Evolutionary conservation across 2,797 vertebrate genomes (phyloP).

Genomic region (Sebastes vulpes): DNA sequence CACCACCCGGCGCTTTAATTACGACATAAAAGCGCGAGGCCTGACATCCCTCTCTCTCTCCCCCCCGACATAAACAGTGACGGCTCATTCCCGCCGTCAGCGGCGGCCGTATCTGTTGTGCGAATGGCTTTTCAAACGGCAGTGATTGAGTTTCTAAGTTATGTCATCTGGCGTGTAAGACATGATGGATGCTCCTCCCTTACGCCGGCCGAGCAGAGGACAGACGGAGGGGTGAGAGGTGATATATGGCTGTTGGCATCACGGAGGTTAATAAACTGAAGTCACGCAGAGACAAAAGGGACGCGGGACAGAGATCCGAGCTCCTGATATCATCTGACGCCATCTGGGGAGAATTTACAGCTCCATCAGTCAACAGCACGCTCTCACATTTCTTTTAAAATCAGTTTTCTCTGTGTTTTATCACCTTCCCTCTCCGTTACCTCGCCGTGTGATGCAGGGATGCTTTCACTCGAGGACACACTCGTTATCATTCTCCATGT

Average conservation of each 20-base stretch:
- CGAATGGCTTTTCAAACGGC: conserved; percentile 29
- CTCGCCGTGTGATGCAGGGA: neutral
- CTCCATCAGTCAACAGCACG: neutral
- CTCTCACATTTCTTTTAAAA: neutral
- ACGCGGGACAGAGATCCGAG: neutral
- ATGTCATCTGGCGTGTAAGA: conserved; percentile 32
- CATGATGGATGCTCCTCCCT: conserved; percentile 40
- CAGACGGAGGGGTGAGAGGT: neutral
- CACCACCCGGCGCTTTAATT: conserved; percentile 34
- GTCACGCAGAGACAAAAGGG: conserved; percentile 2
- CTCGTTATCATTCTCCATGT: neutral
- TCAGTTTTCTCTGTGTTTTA: neutral
- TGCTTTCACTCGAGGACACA: neutral
- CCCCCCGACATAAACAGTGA: neutral
- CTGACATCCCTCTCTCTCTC: conserved; percentile 23
- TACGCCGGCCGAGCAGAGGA: neutral
- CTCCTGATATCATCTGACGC: neutral
- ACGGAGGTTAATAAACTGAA: conserved; percentile 44
- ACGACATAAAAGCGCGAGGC: conserved; percentile 19
- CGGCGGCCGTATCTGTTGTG: neutral
- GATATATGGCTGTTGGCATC: conserved; percentile 39
- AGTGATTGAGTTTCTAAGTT: conserved; percentile 38
- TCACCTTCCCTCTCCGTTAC: neutral
- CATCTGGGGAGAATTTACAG: neutral
- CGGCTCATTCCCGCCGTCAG: conserved; percentile 16